Evolutionary conservation across 1,140 invertebrate genomes (phyloP), one percentile per base, ranked within the genome.

Genomic region (Zeugodacus cucurbitae): DNA sequence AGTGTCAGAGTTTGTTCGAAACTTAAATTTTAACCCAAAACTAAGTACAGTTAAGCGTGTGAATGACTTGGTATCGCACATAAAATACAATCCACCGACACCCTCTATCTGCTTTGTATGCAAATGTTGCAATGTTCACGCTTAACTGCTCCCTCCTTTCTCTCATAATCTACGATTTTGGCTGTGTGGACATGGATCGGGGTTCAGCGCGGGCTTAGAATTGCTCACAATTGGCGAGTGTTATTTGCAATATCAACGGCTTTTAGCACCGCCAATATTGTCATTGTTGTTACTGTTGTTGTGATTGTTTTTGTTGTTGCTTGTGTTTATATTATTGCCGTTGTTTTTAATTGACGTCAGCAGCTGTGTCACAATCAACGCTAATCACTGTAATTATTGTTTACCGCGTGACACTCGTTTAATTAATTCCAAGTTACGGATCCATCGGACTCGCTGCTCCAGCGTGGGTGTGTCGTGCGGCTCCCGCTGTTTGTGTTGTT

Each of bases 341-440:
- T 82, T 82, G 74, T 48, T 82, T 82, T 82, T 82, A 82, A 82
- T 82, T 82, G 74, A 82, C 74, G 74, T 48, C 74, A 82, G 74
- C 74, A 82, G 74, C 74, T 82, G 74, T 82, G 74, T 82, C 74
- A 48, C 74, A 82, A 82, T 82, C 74, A 82, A 82, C 74, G 74
- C 74, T 82, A 82, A 82, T 82, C 74, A 82, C 74, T 29, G 74
- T 82, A 82, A 82, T 82, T 82, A 82, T 82, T 82, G 74, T 82
- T 82, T 82, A 82, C 74, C 74, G 74, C 74, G 74, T 82, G 74
- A 82, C 74, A 82, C 74, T 82, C 74, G 74, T 82, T 82, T 82
- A 82, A 82, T 82, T 82, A 82, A 82, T 82, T 82, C 74, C 41
- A 48, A 82, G 74, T 82, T 48, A 82, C 74, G 74, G 34, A 82